A percentile compares a stretch with the other conserved stretches of the same genome.
Conservation (phyloP, 2,888 invertebrate genomes). For the Phalera bucephala region DNA sequence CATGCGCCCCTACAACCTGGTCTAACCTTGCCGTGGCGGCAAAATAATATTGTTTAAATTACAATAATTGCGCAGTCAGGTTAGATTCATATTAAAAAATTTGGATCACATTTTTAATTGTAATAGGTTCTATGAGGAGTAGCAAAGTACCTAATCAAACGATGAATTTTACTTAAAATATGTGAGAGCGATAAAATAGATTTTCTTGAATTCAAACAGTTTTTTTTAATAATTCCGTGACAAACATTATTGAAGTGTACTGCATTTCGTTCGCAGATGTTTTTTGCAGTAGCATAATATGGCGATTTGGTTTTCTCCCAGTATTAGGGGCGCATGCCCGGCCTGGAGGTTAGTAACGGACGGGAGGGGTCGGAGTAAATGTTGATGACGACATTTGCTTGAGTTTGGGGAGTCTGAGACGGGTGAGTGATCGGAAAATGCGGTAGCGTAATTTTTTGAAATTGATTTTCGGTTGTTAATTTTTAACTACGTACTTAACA, state of each 20-base stretch:
- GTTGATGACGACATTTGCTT: constrained; percentile 72
- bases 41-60: constrained; percentile 54
- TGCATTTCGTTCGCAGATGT: too few species aligned
- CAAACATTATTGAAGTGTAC: too few species aligned
- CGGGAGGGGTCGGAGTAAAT: constrained; percentile 43
- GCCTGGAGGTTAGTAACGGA: constrained; percentile 32
- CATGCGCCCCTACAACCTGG: constrained; percentile 55
- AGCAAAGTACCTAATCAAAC: too few species aligned
- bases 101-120: too few species aligned
- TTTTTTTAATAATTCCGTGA: too few species aligned
- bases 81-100: constrained; percentile 7
- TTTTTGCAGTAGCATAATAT: constrained; percentile 42
- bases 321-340: constrained; percentile 59
- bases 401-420: constrained; percentile 52
- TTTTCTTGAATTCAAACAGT: too few species aligned
- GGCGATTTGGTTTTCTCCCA: constrained; percentile 58
- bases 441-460: constrained; percentile 22
- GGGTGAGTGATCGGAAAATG: constrained; percentile 37
- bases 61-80: constrained; percentile 3
- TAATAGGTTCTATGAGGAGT: too few species aligned
- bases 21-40: constrained; percentile 55
- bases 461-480: constrained; percentile 22
- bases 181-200: too few species aligned
- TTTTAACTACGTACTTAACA: too few species aligned
- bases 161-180: too few species aligned